phyloP scores from a whole-genome alignment of 2,888 invertebrate species.

The Agonopterix arenella region DNA sequence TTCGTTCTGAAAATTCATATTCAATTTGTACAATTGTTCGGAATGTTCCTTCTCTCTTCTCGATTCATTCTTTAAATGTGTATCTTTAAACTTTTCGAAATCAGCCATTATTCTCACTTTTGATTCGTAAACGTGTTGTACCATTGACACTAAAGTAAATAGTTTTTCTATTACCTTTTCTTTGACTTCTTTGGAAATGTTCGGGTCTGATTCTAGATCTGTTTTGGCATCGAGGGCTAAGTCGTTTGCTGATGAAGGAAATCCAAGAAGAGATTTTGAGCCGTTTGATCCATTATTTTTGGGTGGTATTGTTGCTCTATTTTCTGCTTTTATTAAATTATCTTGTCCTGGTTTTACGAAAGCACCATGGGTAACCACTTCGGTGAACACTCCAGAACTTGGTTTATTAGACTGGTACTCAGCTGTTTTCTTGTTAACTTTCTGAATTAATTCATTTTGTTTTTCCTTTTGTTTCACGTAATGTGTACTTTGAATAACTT shows the following conservation, averaged over 20 bases:
- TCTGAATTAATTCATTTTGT: constrained; percentile 54
- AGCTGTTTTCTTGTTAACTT: constrained; percentile 58
- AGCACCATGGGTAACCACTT: constrained; percentile 64
- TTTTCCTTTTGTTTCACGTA: constrained; percentile 59
- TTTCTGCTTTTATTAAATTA: constrained; percentile 37
- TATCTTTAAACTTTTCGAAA: constrained; percentile 64
- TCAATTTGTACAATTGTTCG: constrained; percentile 62
- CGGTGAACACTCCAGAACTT: constrained; percentile 62
- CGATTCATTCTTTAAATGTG: constrained; percentile 55
- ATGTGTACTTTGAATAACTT: constrained; percentile 48
- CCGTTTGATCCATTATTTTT: constrained; percentile 35
- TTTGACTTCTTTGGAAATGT: constrained; percentile 58
- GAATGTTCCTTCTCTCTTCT: constrained; percentile 65
- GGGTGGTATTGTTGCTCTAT: constrained; percentile 23
- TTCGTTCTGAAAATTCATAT: constrained; percentile 68
- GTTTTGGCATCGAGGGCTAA: constrained; percentile 64
- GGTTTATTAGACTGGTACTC: constrained; percentile 62
- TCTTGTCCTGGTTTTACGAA: constrained; percentile 50
- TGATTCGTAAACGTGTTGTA: constrained; percentile 65
- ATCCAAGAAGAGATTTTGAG: constrained; percentile 54
- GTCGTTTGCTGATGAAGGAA: constrained; percentile 68
- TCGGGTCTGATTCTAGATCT: constrained; percentile 64
- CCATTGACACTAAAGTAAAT: constrained; percentile 63
- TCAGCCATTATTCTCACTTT: constrained; percentile 66
- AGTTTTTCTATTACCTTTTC: constrained; percentile 65